These are phyloP conservation scores for Zeugodacus cucurbitae DNA, from an alignment of 1,140 invertebrate genomes.

Conservation along the genomic window DNA sequence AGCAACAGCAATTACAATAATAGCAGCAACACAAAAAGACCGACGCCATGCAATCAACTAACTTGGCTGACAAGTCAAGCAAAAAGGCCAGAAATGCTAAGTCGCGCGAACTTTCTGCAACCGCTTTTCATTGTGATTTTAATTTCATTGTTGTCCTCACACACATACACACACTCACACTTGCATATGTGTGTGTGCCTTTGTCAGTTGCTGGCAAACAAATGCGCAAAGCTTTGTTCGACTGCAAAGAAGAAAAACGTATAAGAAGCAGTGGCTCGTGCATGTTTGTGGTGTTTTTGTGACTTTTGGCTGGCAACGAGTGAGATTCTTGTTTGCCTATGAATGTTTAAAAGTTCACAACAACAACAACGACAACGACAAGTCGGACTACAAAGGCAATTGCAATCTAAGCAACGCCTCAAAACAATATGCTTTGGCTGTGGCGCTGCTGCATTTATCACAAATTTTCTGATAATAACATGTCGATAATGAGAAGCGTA, in stretches of 20 bases:
- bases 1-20: too few species aligned
- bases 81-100: conserved; percentile 26
- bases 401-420: not conserved
- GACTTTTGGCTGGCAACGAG: not conserved
- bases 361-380: not conserved
- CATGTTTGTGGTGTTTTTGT: not conserved
- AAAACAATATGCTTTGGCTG: not conserved
- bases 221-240: not conserved
- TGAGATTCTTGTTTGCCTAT: not conserved
- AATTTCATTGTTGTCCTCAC: not conserved
- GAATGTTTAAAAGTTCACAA: not conserved
- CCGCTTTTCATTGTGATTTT: conserved; percentile 35
- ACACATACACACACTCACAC: not conserved
- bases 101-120: conserved; percentile 35
- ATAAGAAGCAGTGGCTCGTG: not conserved
- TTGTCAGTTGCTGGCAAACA: not conserved
- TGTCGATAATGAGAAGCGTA: not conserved
- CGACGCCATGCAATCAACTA: conserved; percentile 1
- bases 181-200: not conserved
- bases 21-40: not conserved
- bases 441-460: not conserved
- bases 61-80: conserved; percentile 36
- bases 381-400: not conserved
- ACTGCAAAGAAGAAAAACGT: not conserved
- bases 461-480: not conserved